Conservation (phyloP, 2,797 vertebrate genomes). For the Onychomys arenicola region DNA sequence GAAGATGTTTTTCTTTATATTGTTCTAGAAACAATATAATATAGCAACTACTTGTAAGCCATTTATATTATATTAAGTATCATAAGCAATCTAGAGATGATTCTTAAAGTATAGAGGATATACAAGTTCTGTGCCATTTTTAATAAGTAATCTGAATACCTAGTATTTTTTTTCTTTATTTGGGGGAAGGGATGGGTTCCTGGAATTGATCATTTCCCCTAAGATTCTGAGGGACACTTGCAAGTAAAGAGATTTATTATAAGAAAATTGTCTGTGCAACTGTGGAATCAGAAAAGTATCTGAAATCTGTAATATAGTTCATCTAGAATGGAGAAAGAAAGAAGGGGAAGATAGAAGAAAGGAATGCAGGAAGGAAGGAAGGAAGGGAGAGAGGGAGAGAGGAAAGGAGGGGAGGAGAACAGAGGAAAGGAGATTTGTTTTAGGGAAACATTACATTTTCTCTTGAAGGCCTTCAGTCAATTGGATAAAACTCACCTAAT, state of each 20-base stretch:
- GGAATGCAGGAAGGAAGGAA: background rate
- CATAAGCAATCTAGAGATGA: background rate
- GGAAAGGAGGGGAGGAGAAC: fast-evolving
- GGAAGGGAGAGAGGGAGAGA: fast-evolving
- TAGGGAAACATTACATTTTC: background rate
- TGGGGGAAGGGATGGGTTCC: too few species aligned
- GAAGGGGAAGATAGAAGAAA: background rate
- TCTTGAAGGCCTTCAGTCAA: background rate
- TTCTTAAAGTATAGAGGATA: background rate
- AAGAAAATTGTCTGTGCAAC: background rate
- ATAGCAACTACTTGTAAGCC: background rate
- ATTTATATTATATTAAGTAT: background rate
- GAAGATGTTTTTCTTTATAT: background rate
- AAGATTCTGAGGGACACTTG: background rate
- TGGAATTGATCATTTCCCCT: background rate
- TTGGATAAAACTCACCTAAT: background rate
- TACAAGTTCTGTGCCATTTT: background rate
- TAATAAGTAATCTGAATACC: background rate
- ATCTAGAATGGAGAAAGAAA: background rate
- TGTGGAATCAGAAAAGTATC: background rate
- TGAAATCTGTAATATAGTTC: background rate
- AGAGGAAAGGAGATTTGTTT: background rate
- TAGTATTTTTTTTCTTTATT: background rate
- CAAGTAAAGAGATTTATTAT: background rate
- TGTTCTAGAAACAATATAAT: background rate